Evolutionary conservation across 2,888 invertebrate species (phyloP).

Genomic region (Cephus runcator): DNA sequence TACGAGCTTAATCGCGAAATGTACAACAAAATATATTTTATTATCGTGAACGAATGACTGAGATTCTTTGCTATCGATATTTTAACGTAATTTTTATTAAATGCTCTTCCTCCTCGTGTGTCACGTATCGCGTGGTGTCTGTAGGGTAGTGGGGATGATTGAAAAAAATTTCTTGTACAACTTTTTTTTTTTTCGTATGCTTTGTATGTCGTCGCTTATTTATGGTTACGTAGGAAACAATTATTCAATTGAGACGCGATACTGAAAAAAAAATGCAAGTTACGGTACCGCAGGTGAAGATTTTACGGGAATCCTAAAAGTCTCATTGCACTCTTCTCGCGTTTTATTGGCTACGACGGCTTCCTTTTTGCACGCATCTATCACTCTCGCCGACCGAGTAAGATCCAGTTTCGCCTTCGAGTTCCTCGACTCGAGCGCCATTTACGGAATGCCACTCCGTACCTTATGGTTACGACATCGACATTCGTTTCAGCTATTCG

Average conservation of each 20-base stretch:
- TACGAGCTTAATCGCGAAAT: too few species aligned
- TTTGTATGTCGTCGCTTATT: not conserved
- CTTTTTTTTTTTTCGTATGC: not conserved
- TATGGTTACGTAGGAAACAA: not conserved
- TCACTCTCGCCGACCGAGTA: conserved; percentile 40
- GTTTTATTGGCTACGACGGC: not conserved
- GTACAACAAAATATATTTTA: not conserved
- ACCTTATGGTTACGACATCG: conserved; percentile 7
- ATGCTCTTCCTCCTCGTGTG: not conserved
- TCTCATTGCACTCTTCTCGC: not conserved
- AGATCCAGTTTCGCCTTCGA: conserved; percentile 39
- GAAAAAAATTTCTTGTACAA: not conserved
- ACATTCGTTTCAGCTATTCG: not conserved
- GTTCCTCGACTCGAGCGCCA: conserved; percentile 22
- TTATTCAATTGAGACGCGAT: not conserved
- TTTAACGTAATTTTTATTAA: not conserved
- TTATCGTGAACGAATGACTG: not conserved
- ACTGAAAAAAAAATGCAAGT: not conserved
- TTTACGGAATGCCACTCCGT: conserved; percentile 27
- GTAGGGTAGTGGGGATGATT: not conserved
- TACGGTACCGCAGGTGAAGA: not conserved
- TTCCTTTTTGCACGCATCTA: conserved; percentile 19
- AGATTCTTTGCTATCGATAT: not conserved
- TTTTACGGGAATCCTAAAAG: not conserved
- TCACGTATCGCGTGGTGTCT: not conserved